These are phyloP conservation scores for Morphnarchus princeps DNA, from an alignment of 2,113 vertebrate genomes.

Conservation along the genomic window DNA sequence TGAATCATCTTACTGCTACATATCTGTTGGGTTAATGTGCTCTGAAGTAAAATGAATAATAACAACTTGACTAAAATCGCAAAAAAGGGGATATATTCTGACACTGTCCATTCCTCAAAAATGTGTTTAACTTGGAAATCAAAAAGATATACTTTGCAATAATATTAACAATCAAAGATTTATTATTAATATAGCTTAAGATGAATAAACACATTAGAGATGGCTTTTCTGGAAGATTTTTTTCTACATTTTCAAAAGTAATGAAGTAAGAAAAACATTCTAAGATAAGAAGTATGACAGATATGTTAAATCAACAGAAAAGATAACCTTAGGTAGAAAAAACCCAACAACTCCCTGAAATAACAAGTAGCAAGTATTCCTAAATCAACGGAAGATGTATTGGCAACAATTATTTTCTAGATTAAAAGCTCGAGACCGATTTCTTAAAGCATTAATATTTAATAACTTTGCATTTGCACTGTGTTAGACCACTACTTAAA, in stretches of 20 bases:
- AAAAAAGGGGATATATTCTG: background rate
- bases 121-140: background rate
- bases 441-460: slow-evolving; percentile 40
- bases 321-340: background rate
- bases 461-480: slow-evolving; percentile 5
- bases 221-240: background rate
- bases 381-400: background rate
- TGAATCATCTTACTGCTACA: background rate
- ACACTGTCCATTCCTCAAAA: background rate
- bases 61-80: background rate
- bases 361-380: background rate
- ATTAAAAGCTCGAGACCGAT: background rate
- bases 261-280: background rate
- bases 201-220: background rate
- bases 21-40: background rate
- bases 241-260: background rate
- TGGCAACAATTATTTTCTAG: background rate
- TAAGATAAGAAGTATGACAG: background rate
- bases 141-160: background rate
- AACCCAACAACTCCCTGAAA: background rate
- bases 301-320: background rate
- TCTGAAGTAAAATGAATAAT: background rate
- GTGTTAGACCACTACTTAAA: background rate
- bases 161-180: background rate
- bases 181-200: background rate